phyloP scores from a whole-genome alignment of 2,888 invertebrate genomes.

The Philaethria dido region DNA sequence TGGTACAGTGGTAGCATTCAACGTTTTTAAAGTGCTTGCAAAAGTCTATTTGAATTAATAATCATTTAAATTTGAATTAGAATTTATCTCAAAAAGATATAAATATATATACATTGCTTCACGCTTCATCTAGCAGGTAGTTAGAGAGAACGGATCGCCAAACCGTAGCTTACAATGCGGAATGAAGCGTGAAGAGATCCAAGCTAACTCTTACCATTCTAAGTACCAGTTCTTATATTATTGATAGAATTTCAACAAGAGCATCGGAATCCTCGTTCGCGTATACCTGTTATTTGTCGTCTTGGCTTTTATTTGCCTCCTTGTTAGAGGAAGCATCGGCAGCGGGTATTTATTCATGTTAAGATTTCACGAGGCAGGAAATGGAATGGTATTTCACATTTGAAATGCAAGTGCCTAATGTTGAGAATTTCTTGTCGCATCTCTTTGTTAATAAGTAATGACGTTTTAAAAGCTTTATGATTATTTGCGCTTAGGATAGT shows the following conservation, averaged over 20 bases:
- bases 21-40: too few species aligned
- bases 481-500: too few species aligned
- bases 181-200: too few species aligned
- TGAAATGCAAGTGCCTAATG: constrained; percentile 8
- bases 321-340: constrained; percentile 7
- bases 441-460: not conserved
- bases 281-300: constrained; percentile 15
- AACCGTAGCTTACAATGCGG: too few species aligned
- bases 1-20: too few species aligned
- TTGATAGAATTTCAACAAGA: constrained; percentile 19
- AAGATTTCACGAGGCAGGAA: constrained; percentile 9
- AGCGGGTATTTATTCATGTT: constrained; percentile 16
- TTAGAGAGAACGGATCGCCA: too few species aligned
- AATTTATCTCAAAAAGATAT: too few species aligned
- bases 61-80: too few species aligned
- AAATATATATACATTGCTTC: too few species aligned
- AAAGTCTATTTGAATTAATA: too few species aligned
- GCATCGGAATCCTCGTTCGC: not conserved
- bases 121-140: too few species aligned
- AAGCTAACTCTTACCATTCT: not conserved
- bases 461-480: too few species aligned
- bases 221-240: constrained; percentile 5
- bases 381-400: constrained; percentile 8
- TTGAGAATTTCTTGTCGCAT: not conserved
- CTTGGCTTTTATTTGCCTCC: constrained; percentile 12